Evolutionary conservation across 2,797 vertebrate species (phyloP).

Genomic region (Eulemur coronatus): DNA sequence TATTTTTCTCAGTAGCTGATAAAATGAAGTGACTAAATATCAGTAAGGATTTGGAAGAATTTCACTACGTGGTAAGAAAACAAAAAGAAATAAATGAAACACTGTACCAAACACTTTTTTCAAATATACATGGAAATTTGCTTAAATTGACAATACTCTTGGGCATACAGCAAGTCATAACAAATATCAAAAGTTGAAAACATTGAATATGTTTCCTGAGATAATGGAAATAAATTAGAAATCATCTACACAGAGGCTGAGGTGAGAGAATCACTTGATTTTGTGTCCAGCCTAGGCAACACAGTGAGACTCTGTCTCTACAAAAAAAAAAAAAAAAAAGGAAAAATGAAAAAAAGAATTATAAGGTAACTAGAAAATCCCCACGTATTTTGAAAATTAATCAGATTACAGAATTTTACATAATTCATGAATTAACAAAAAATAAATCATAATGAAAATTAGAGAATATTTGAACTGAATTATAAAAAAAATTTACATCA

Average conservation of each 20-base stretch:
- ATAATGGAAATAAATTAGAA: background rate
- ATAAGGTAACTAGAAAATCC: background rate
- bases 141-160: background rate
- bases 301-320: too few relatives aligned
- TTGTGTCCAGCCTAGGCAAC: too few relatives aligned
- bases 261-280: background rate
- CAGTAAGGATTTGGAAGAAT: background rate
- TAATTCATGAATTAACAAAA: background rate
- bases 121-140: background rate
- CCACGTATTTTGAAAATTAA: background rate
- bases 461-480: background rate
- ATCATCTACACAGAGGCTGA: background rate
- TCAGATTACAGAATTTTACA: background rate
- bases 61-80: background rate
- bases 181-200: background rate
- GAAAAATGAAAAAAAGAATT: too few relatives aligned
- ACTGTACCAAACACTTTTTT: background rate
- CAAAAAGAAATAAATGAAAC: background rate
- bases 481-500: background rate
- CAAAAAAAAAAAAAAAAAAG: too few relatives aligned
- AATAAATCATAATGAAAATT: background rate
- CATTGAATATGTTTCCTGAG: background rate
- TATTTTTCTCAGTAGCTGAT: background rate
- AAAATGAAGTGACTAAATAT: background rate
- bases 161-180: background rate